Percentiles rank a stretch among this genome's conserved stretches.
These are phyloP conservation scores for Melanerpes formicivorus DNA, from an alignment of 2,113 vertebrate species.

Conservation along the genomic window DNA sequence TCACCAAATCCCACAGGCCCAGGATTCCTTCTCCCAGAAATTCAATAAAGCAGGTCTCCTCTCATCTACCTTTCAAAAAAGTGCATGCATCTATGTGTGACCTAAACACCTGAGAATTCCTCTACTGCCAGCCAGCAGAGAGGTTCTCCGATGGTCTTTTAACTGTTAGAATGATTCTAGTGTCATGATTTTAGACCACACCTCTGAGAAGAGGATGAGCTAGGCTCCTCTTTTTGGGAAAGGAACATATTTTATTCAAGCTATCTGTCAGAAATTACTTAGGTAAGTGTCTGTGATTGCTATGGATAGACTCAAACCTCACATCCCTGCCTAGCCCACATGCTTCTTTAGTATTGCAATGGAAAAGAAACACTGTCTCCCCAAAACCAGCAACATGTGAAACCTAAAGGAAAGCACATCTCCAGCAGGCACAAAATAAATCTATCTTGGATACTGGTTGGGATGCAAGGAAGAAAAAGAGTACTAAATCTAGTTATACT, in stretches of 20 bases:
- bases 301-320: background rate
- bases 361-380: background rate
- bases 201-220: background rate
- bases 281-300: background rate
- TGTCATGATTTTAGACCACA: background rate
- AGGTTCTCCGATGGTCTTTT: background rate
- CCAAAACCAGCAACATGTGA: background rate
- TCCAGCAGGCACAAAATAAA: background rate
- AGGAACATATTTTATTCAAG: background rate
- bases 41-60: background rate
- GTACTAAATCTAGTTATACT: background rate
- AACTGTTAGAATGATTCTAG: background rate
- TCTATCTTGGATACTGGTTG: background rate
- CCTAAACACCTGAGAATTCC: background rate
- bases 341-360: background rate
- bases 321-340: background rate
- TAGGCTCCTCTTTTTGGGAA: background rate
- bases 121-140: background rate
- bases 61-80: background rate
- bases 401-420: background rate
- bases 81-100: fast-evolving
- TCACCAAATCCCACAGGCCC: background rate
- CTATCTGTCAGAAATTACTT: background rate
- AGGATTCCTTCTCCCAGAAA: background rate
- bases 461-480: background rate